Conservation (phyloP, 2,888 invertebrate genomes). For the Sinodicranocentrus sp. region DNA sequence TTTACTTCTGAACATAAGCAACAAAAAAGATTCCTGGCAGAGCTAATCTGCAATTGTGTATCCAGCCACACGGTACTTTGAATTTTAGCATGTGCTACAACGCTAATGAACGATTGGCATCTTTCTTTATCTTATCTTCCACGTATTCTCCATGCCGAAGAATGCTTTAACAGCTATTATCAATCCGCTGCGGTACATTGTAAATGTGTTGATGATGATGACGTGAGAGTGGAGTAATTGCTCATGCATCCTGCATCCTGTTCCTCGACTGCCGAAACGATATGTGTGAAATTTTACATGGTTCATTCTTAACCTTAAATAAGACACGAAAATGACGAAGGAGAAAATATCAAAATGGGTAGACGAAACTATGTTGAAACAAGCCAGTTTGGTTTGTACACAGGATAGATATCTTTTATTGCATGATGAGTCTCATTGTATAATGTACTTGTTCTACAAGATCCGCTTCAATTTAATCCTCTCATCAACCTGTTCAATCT, state of each 20-base stretch:
- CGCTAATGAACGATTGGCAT: constrained; percentile 32
- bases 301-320: neutral
- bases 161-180: neutral
- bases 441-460: constrained; percentile 2
- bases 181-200: neutral
- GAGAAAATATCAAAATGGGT: neutral
- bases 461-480: constrained; percentile 15
- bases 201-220: constrained; percentile 13
- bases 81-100: too few species aligned
- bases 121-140: constrained; percentile 6
- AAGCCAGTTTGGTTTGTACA: neutral
- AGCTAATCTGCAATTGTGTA: too few species aligned
- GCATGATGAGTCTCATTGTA: neutral
- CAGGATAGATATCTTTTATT: too few species aligned
- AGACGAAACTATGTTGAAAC: neutral
- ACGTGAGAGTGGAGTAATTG: constrained; percentile 1
- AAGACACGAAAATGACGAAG: neutral
- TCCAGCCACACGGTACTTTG: too few species aligned
- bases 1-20: too few species aligned
- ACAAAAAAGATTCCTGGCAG: too few species aligned
- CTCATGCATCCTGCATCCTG: constrained; percentile 27
- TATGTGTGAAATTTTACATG: neutral
- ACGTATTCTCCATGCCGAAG: constrained; percentile 19
- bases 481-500: constrained; percentile 14
- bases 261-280: neutral